Conservation (phyloP, 2,888 invertebrate genomes). For the Caenorhabditis virilis region DNA sequence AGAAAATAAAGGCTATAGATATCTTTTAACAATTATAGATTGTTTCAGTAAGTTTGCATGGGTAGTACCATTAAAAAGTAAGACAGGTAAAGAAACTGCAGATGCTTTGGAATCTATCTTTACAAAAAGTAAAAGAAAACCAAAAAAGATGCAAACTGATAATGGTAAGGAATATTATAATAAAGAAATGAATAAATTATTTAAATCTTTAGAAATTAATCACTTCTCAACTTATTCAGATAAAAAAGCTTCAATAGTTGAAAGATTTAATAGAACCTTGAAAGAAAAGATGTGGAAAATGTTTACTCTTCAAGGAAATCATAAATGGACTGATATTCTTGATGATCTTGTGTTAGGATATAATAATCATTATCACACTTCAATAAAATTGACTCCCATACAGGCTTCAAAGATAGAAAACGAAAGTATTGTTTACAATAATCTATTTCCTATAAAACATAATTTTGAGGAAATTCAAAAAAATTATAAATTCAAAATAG, state of each 20-base stretch:
- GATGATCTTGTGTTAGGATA: constrained; percentile 36
- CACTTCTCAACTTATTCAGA: constrained; percentile 41
- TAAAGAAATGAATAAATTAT: constrained; percentile 34
- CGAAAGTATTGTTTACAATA: constrained; percentile 11
- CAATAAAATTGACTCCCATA: constrained; percentile 44
- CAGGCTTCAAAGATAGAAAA: constrained; percentile 34
- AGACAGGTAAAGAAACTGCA: constrained; percentile 49
- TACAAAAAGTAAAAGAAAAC: constrained; percentile 37
- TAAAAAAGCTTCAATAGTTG: constrained; percentile 45
- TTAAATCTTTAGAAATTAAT: constrained; percentile 41
- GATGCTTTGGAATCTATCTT: constrained; percentile 44
- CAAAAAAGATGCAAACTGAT: constrained; percentile 48
- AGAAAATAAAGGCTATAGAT: constrained; percentile 46
- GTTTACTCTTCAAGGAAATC: constrained; percentile 44
- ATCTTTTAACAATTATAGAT: constrained; percentile 36
- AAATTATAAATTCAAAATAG: constrained; percentile 11
- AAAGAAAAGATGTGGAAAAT: constrained; percentile 49
- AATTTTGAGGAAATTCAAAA: constrained; percentile 7
- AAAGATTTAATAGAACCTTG: constrained; percentile 47
- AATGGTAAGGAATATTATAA: constrained; percentile 50
- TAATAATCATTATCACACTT: constrained; percentile 46
- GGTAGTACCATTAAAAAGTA: constrained; percentile 44
- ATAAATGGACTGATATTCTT: constrained; percentile 45
- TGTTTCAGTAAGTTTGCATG: constrained; percentile 51
- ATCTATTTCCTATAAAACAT: constrained; percentile 9